phyloP scores from a whole-genome alignment of 2,113 vertebrate genomes.

The Phoxinus phoxinus region DNA sequence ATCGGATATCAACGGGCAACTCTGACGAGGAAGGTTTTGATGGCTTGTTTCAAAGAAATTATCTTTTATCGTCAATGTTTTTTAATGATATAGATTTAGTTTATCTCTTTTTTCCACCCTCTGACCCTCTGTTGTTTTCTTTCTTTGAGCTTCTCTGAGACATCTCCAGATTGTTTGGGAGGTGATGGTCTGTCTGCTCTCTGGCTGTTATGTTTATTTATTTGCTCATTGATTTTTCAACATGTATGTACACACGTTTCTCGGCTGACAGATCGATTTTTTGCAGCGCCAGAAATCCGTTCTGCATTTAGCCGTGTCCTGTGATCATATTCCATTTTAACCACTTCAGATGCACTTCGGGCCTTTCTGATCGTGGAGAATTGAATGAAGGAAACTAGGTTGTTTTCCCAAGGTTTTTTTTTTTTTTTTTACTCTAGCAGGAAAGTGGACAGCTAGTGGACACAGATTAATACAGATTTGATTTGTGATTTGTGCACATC shows the following conservation, averaged over 20 bases:
- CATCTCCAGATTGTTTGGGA: conserved; percentile 16
- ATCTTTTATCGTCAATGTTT: neutral
- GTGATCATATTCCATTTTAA: conserved; percentile 48
- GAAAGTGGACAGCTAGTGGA: neutral
- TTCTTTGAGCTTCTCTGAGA: conserved; percentile 30
- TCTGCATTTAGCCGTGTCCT: conserved; percentile 51
- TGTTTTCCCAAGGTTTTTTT: conserved; percentile 9
- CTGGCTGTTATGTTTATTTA: conserved; percentile 64
- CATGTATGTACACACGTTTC: conserved; percentile 59
- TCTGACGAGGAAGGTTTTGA: conserved; percentile 16
- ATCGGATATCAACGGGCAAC: neutral
- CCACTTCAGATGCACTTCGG: conserved; percentile 47
- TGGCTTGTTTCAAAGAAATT: conserved; percentile 12
- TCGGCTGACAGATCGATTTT: conserved; percentile 48
- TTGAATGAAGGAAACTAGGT: conserved; percentile 26
- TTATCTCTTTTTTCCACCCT: neutral
- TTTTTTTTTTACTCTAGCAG: neutral
- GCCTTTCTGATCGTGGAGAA: conserved; percentile 30
- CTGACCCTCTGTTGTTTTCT: conserved; percentile 48
- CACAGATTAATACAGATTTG: neutral
- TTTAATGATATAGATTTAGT: neutral
- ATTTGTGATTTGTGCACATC: neutral
- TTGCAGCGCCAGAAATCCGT: conserved; percentile 39
- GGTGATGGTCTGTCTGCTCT: conserved; percentile 61
- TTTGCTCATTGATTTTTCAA: conserved; percentile 75